Conservation (phyloP, 2,888 invertebrate genomes). For the Axea sp. region DNA sequence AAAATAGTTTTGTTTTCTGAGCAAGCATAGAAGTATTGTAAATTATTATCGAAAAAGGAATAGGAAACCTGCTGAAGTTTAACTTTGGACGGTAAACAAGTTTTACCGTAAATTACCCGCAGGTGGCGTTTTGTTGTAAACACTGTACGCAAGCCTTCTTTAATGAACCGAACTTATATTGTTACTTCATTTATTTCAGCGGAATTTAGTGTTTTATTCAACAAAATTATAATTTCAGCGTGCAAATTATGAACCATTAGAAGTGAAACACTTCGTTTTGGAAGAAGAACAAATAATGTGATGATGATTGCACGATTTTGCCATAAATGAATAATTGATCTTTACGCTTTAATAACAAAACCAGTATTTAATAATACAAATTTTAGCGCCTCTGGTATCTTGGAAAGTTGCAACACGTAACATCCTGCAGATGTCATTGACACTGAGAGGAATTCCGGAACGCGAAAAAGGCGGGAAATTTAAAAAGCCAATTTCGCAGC, state of each 20-base stretch:
- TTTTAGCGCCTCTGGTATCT: too few species aligned
- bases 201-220: too few species aligned
- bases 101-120: conserved; percentile 21
- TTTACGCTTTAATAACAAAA: too few species aligned
- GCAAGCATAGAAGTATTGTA: neutral
- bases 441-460: neutral
- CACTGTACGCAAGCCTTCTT: neutral
- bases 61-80: conserved; percentile 4
- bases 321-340: too few species aligned
- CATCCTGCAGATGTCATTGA: conserved; percentile 1
- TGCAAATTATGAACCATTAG: too few species aligned
- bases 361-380: too few species aligned
- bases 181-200: neutral
- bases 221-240: too few species aligned
- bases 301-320: too few species aligned
- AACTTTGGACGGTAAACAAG: conserved; percentile 17
- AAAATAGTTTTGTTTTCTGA: conserved; percentile 19
- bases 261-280: too few species aligned
- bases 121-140: conserved; percentile 20
- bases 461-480: conserved; percentile 15
- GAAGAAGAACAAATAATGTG: too few species aligned
- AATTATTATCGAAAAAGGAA: neutral
- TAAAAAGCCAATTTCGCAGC: conserved; percentile 4
- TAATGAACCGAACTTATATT: conserved; percentile 10
- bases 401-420: too few species aligned